Conservation (phyloP, 1,140 invertebrate genomes). For the Pogonomyrmex barbatus region DNA sequence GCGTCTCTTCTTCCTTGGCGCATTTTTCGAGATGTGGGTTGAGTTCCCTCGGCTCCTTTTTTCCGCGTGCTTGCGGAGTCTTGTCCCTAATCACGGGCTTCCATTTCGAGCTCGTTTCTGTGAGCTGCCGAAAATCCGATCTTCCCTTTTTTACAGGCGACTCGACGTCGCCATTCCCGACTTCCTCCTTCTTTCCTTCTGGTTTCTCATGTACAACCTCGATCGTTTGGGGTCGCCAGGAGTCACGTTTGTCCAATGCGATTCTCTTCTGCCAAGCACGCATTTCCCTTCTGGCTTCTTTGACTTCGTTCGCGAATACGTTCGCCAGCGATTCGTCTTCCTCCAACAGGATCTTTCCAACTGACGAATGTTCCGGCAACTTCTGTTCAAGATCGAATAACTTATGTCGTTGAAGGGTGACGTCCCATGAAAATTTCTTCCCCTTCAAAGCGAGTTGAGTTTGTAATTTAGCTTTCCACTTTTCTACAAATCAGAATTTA, state of each 20-base stretch:
- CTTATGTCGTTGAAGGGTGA: background rate
- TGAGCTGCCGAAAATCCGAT: constrained; percentile 46
- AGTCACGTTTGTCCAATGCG: constrained; percentile 11
- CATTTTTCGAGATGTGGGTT: constrained; percentile 15
- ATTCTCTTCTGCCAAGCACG: constrained; percentile 48
- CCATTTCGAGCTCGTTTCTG: constrained; percentile 26
- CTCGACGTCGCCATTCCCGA: constrained; percentile 16
- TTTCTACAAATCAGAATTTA: background rate
- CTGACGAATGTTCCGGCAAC: background rate
- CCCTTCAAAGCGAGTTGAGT: background rate
- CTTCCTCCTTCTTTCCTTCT: constrained; percentile 31
- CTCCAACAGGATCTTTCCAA: constrained; percentile 8
- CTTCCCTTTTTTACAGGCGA: background rate
- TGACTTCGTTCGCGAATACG: constrained; percentile 30
- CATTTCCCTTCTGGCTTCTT: constrained; percentile 41
- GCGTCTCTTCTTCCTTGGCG: background rate
- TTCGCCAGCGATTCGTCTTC: constrained; percentile 22
- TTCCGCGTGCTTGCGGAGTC: background rate
- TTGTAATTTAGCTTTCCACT: background rate
- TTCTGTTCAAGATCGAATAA: constrained; percentile 11
- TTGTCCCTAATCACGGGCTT: background rate
- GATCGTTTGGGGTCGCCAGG: background rate
- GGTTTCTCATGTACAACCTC: constrained; percentile 14
- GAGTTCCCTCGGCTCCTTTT: background rate
- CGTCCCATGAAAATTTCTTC: background rate